Evolutionary conservation across 2,888 invertebrate genomes (phyloP), one percentile per base, ranked within the genome.

Genomic region (Scotopteryx bipunctaria): DNA sequence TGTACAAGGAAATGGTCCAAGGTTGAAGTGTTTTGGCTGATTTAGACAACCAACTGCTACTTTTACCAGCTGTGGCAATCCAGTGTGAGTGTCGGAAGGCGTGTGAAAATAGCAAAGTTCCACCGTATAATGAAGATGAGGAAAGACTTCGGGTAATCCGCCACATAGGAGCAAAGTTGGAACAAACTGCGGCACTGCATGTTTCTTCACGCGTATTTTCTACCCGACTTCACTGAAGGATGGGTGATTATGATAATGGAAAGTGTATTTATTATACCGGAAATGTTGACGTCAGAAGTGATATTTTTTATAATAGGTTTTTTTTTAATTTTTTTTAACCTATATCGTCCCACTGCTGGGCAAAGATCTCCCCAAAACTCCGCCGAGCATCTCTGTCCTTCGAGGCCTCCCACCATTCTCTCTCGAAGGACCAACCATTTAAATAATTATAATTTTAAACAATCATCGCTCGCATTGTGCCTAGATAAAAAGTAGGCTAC

Each of bases 101-200:
- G 81, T 78, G 82, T 72, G 79, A 79, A 78, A 78, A 81, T 77
- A 70, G 73, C 69, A 76, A 89, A 88, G 79, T 87, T 87, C 66
- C 41, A 59, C 59, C 70, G 86, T 81, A 88, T 86, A 89, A 89
- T 86, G 86, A 86, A 86, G 84, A 83, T 77, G 86, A 75, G 83
- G 66, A 72, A 76, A 77, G 79, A 76, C 77, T 81, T 72, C 64
- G 62, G 70, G 76, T 85, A 84, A 86, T 86, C 86, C 82, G 69
- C 73, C 71, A 73, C 80, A 73, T 71, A 71, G 69, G 66, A 64
- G 64, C 63, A 74, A 87, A 86, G 82, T 86, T 84, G 67, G 64
- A 17, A 36, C 40, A 73, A 81, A 78, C 84, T 83, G 52, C 81
- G 19, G 31, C 59, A 68, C 62, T 57, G 62, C 68, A 71, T 71